These are phyloP conservation scores for Macrophya alboannulata DNA, from an alignment of 2,888 invertebrate genomes.

Conservation along the genomic window DNA sequence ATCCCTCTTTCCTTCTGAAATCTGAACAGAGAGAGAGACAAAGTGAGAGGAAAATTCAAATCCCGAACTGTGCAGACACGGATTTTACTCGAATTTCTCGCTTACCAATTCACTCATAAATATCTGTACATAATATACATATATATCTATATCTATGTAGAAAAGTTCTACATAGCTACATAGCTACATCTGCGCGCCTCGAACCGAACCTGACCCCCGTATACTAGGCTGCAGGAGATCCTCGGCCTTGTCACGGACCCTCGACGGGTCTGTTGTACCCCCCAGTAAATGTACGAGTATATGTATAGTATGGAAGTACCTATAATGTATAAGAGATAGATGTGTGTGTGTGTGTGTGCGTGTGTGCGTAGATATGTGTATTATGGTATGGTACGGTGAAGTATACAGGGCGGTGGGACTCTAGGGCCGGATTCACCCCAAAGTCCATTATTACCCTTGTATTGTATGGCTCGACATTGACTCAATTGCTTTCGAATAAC, in stretches of 20 bases:
- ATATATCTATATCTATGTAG: background rate
- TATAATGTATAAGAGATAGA: background rate
- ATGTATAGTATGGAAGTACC: background rate
- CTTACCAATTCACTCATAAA: background rate
- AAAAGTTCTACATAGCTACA: background rate
- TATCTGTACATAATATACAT: background rate
- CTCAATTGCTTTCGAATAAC: conserved; percentile 80
- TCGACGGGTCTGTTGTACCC: conserved; percentile 37
- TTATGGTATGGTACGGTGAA: conserved; percentile 16
- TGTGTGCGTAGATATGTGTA: conserved; percentile 3
- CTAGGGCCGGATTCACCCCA: conserved; percentile 77
- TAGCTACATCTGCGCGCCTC: conserved; percentile 77
- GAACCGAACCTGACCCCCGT: conserved; percentile 68
- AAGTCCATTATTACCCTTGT: conserved; percentile 79
- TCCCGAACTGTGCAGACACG: too few species aligned
- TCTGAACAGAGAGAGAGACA: too few species aligned
- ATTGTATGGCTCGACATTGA: conserved; percentile 80
- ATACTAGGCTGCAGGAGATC: conserved; percentile 7
- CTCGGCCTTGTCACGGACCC: conserved; percentile 55
- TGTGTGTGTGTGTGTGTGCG: background rate
- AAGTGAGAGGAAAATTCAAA: too few species aligned
- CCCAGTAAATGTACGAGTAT: conserved; percentile 13
- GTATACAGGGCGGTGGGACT: conserved; percentile 10
- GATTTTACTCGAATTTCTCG: too few species aligned
- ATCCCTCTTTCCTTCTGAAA: background rate